A percentile compares a stretch with the other conserved stretches of the same genome.
These are phyloP conservation scores for Paraplagusia blochii DNA, from an alignment of 2,113 vertebrate genomes.

Conservation along the genomic window DNA sequence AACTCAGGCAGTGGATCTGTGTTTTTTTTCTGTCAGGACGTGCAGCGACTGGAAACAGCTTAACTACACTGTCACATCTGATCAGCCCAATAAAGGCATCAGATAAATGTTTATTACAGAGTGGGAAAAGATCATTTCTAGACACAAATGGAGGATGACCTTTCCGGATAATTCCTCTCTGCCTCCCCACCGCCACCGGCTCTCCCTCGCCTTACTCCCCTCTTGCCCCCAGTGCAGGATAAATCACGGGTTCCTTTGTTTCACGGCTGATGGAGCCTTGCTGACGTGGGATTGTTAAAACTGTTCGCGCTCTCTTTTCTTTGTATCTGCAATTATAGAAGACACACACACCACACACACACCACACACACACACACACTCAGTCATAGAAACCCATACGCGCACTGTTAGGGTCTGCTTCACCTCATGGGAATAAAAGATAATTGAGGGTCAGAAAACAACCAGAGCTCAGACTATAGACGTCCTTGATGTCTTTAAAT, in stretches of 20 bases:
- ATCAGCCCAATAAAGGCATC: conserved; percentile 97
- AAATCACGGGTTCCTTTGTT: conserved; percentile 74
- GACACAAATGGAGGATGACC: conserved; percentile 99
- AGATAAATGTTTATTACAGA: conserved; percentile 99
- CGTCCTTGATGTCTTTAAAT: no score
- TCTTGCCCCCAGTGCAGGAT: conserved; percentile 77
- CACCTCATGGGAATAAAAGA: not conserved
- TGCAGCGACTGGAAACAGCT: conserved; percentile 90
- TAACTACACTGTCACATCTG: conserved; percentile 99
- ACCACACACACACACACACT: not conserved
- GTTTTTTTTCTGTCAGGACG: conserved; percentile 94
- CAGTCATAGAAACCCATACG: conserved; percentile 1
- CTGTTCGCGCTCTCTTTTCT: conserved; percentile 33
- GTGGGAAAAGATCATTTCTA: conserved; percentile 98
- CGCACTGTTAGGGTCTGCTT: conserved; percentile 17
- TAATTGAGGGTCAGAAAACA: no score
- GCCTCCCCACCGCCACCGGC: conserved; percentile 62
- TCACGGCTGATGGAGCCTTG: conserved; percentile 69
- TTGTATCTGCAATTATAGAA: conserved; percentile 58
- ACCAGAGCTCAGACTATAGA: no score
- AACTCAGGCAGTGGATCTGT: conserved; percentile 86
- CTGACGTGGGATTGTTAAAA: conserved; percentile 70
- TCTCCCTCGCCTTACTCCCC: conserved; percentile 54
- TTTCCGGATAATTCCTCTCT: conserved; percentile 94
- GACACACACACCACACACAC: not conserved